Evolutionary conservation across 2,797 vertebrate genomes (phyloP).

Genomic region (Xenopus petersii): DNA sequence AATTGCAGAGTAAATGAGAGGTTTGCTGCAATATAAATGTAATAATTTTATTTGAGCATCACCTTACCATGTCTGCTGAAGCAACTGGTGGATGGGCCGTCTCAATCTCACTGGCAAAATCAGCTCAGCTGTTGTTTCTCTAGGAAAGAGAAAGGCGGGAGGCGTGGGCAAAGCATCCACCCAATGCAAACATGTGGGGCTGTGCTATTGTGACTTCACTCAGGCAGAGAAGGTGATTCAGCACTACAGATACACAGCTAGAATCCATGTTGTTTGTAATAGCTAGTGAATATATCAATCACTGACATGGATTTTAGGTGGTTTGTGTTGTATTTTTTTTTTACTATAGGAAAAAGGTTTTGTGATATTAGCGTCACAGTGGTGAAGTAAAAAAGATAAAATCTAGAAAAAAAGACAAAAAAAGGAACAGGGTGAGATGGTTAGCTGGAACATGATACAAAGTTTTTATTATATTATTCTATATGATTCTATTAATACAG

Average conservation of each 20-base stretch:
- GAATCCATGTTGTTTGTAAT: no score
- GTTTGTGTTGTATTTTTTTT: no score
- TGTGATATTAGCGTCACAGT: no score
- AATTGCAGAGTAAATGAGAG: not conserved
- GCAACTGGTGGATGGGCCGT: slow-evolving; percentile 5
- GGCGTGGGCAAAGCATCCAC: slow-evolving; percentile 11
- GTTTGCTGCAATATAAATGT: not conserved
- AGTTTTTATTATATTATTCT: no score
- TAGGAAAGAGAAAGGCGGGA: not conserved
- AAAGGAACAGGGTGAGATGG: no score
- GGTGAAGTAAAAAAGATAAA: no score
- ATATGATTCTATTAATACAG: no score
- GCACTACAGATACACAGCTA: not conserved
- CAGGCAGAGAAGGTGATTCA: slow-evolving; percentile 3
- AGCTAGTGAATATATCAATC: no score
- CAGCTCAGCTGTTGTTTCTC: slow-evolving; percentile 23
- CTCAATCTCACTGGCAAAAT: slow-evolving; percentile 8
- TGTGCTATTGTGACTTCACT: slow-evolving; percentile 3
- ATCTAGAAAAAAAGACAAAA: no score
- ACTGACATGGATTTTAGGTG: no score
- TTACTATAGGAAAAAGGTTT: no score
- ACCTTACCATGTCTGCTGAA: slow-evolving; percentile 35
- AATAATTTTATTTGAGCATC: slow-evolving; percentile 3
- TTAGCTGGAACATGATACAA: no score
- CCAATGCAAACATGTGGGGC: slow-evolving; percentile 31